Base-by-base conservation (phyloP, 2,113 vertebrate species). In the Nettapus auritus region DNA sequence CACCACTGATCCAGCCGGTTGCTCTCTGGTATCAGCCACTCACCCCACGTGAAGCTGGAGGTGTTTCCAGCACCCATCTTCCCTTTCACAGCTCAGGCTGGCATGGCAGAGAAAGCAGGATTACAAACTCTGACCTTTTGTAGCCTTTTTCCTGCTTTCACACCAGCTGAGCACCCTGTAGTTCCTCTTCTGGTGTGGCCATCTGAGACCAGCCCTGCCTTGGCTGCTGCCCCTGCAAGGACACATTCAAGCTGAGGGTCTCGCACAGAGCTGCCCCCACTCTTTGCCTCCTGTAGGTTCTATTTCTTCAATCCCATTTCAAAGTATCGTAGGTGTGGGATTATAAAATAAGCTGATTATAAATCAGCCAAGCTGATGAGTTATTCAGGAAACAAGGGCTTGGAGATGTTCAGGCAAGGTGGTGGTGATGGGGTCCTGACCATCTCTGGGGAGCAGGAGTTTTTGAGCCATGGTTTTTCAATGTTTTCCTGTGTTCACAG, bases 21-120 rank as follows among this genome's bases (percentile, higher is more conserved):
- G 29, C 57, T 70, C 48, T 74, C 52, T 0, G 1, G 29, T 20
- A 13, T 18, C 21, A 82, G n/a, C 13, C 14, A 3, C 52, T n/a
- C 0, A 3, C 6, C 0, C 31, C 0, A 0, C 9, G 64, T 26
- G 67, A 52, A 89, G 81, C 38, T 79, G 53, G 82, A 85, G 57
- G 12, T 5, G 26, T 13, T 69, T 64, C 44, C 63, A 42, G 0
- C 1, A 9, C 62, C 25, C 5, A 3, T 13, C 34, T 28, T n/a
- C 18, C 33, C 38, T 60, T 21, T 63, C 73, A 8, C 33, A 19
- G 20, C 15, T 64, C 48, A 26, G 12, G 28, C 60, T 57, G 67
- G 22, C 20, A 9, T 4, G 17, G 42, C 7, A 62, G 33, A 57
- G 46, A 74, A 57, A 44, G 50, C 28, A 4, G 0, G 23, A 7